Conservation (phyloP, 2,113 vertebrate genomes). For the Platycercus adscitus region DNA sequence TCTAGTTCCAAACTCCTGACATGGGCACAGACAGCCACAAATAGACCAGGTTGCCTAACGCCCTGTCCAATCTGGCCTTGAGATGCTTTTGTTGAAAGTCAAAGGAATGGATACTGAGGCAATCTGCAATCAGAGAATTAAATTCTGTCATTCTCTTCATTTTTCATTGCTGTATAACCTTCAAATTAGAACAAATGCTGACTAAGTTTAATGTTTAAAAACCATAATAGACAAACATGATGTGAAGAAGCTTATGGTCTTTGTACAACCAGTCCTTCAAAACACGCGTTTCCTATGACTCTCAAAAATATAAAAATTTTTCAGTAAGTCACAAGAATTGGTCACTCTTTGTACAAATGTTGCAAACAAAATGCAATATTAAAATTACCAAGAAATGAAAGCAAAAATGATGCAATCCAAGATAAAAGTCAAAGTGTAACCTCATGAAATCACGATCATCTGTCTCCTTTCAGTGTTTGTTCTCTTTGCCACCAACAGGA, state of each 20-base stretch:
- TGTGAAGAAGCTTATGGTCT: neutral
- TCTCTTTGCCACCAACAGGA: neutral
- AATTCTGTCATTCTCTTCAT: neutral
- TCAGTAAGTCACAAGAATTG: neutral
- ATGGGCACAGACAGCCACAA: neutral
- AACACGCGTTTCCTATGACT: neutral
- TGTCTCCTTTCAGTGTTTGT: neutral
- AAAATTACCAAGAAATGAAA: neutral
- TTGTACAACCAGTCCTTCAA: neutral
- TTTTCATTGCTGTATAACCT: neutral
- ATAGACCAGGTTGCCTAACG: neutral
- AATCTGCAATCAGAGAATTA: neutral
- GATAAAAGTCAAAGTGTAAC: neutral
- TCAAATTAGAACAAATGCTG: neutral
- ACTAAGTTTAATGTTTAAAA: neutral
- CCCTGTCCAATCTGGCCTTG: neutral
- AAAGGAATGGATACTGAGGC: neutral
- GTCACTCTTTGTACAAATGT: neutral
- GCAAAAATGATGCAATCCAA: neutral
- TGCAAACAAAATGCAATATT: neutral
- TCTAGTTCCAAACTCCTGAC: neutral
- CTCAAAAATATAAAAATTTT: neutral
- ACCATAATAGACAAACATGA: neutral
- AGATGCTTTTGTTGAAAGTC: neutral
- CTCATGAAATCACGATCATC: neutral